Base-by-base conservation (phyloP, 2,888 invertebrate species). In the Rambutsinella grinnellia region DNA sequence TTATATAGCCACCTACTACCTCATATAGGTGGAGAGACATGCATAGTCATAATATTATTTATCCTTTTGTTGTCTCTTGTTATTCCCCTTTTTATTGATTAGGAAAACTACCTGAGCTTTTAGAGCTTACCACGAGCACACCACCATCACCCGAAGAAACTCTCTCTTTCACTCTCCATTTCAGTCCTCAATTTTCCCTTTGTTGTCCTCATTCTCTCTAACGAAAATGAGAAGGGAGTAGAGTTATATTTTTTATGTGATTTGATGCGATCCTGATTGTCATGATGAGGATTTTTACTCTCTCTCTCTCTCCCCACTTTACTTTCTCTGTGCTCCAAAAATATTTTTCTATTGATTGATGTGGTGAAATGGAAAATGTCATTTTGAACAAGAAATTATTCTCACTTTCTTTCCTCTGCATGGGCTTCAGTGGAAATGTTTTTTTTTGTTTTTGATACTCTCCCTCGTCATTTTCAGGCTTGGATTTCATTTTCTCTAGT, bases 341-440 rank as follows among this genome's bases (percentile, higher is more conserved):
- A 36, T 36, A 36, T 36, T 36, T 36, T 36, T 57, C 27, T 49
- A 19, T 19, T 19, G 49, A 27, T 57, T 57, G 57, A 57, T 57
- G 57, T 57, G 57, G 57, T 57, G n/a, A 24, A 27, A 27, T 26
- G 26, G 28, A 26, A 57, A 57, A 57, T 17, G 54, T 54, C 10
- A 17, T 49, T 54, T 23, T 15, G 23, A 54, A 8, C 54, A 21
- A 23, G 23, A 13, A 21, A 27, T n/a, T 57, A 27, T 27, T 26
- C 2, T 57, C 13, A 13, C 13, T 36, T 36, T 36, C 13, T 13
- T 36, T 36, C 13, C 36, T 36, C 36, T 36, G 49, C n/a, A 49
- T 49, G 49, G 15, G n/a, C 3, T 49, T 13, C 6, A n/a, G 3
- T 49, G 49, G 49, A 49, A 49, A 49, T 8, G 49, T n/a, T 3